Percentiles rank a stretch among this genome's conserved stretches.
These are phyloP conservation scores for Dromiciops gliroides DNA, from an alignment of 2,113 vertebrate genomes.

Conservation along the genomic window DNA sequence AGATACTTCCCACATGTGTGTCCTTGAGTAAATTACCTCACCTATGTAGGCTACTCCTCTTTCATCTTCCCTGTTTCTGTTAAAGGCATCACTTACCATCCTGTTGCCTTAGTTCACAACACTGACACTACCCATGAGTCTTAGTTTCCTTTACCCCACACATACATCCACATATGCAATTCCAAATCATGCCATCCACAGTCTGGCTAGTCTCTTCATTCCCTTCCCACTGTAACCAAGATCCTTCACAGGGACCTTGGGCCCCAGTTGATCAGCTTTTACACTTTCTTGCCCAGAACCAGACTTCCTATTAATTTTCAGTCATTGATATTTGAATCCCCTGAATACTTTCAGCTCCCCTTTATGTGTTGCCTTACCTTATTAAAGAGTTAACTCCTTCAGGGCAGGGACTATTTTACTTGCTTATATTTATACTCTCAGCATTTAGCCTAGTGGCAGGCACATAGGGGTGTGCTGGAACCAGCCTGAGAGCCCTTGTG, in stretches of 20 bases:
- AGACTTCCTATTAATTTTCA: neutral
- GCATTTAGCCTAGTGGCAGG: neutral
- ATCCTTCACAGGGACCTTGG: neutral
- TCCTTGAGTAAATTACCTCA: neutral
- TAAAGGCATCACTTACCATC: neutral
- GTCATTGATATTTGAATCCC: neutral
- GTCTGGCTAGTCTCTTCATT: neutral
- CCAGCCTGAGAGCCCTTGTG: neutral
- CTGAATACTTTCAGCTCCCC: neutral
- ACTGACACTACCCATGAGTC: neutral
- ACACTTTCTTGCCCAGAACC: neutral
- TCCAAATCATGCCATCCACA: neutral
- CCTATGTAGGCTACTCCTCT: neutral
- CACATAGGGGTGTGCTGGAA: neutral
- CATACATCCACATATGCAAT: neutral
- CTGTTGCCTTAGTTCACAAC: neutral
- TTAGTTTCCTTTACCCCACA: neutral
- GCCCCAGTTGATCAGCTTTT: neutral
- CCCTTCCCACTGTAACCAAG: neutral
- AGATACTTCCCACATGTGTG: neutral
- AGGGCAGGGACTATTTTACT: neutral
- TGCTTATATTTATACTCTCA: neutral
- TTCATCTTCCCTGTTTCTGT: neutral
- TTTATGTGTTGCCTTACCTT: neutral
- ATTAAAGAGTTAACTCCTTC: neutral